Conservation (phyloP, 2,888 invertebrate genomes). For the Onthophagus sagittarius region DNA sequence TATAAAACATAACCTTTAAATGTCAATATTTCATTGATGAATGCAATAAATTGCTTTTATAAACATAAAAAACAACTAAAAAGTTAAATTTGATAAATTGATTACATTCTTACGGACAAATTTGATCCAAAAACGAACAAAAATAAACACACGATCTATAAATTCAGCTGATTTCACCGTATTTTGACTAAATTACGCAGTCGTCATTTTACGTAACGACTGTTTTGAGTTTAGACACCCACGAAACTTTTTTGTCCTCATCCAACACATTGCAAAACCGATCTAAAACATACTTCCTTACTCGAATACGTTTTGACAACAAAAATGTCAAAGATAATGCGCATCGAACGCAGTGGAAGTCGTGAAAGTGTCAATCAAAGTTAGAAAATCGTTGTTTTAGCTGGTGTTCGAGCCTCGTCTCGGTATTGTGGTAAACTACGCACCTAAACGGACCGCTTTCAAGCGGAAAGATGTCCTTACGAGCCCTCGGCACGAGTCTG, state of each 20-base stretch:
- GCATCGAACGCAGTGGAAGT: not conserved
- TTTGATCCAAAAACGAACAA: not conserved
- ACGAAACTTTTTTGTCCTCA: not conserved
- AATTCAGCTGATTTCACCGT: not conserved
- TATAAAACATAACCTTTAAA: no score
- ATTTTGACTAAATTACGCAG: not conserved
- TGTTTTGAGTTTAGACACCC: not conserved
- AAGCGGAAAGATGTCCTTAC: slow-evolving; percentile 53
- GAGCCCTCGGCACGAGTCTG: slow-evolving; percentile 53
- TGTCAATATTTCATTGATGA: no score
- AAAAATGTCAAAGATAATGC: not conserved
- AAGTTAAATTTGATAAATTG: no score
- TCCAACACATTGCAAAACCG: not conserved
- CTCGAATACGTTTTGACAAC: not conserved
- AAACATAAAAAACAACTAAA: no score
- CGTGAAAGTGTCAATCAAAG: not conserved
- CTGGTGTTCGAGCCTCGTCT: not conserved
- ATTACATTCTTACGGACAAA: not conserved
- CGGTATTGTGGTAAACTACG: not conserved
- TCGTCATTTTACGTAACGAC: not conserved
- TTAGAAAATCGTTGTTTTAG: not conserved
- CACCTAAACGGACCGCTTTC: not conserved
- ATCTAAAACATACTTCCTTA: not conserved
- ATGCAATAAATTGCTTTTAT: no score
- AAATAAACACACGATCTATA: not conserved